Conservation (phyloP, 2,113 vertebrate genomes). For the Bolborhynchus lineola region DNA sequence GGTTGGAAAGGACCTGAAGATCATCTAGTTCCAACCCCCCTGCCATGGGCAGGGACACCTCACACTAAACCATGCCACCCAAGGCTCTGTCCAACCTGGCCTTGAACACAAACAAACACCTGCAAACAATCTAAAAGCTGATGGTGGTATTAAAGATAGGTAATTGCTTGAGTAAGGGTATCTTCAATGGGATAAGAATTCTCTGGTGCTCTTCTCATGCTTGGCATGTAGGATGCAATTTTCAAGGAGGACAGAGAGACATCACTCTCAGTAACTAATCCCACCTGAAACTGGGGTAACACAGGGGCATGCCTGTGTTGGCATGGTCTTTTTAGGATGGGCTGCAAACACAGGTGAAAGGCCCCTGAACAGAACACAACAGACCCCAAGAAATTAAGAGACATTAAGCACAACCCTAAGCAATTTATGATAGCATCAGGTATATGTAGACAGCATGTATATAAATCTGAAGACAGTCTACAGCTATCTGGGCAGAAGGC, state of each 20-base stretch:
- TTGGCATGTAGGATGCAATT: background rate
- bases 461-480: background rate
- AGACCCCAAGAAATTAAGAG: background rate
- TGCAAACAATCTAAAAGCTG: background rate
- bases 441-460: background rate
- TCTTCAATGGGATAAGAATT: background rate
- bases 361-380: background rate
- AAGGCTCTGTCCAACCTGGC: no score
- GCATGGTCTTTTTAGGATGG: background rate
- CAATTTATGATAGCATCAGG: background rate
- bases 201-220: background rate
- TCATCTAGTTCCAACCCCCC: no score
- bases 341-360: background rate
- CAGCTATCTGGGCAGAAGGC: background rate
- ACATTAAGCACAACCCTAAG: background rate
- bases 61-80: no score
- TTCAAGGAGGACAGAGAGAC: background rate
- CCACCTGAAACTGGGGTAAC: rapidly evolving
- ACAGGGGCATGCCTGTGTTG: background rate
- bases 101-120: background rate
- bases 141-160: background rate
- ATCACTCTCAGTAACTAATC: background rate
- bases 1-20: no score
- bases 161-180: background rate
- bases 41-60: no score